Evolutionary conservation across 2,888 invertebrate genomes (phyloP).

Genomic region (Clunio marinus): DNA sequence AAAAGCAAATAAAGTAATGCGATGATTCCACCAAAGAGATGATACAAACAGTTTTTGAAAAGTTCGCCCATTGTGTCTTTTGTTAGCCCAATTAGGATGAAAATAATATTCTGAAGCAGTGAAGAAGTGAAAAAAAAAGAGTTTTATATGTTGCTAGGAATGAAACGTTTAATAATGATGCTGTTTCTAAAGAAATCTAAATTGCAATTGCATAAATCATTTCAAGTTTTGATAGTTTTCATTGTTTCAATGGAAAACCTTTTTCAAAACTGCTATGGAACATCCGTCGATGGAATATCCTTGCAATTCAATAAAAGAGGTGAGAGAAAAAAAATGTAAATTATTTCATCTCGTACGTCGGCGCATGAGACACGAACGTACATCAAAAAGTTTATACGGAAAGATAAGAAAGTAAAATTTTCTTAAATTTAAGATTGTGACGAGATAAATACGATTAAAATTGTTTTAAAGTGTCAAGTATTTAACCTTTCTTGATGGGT

Average conservation of each 20-base stretch:
- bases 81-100: background rate
- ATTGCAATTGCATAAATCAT: background rate
- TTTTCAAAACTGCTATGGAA: constrained; percentile 15
- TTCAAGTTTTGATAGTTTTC: background rate
- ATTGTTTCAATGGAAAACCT: background rate
- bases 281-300: constrained; percentile 28
- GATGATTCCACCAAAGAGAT: constrained; percentile 17
- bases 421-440: no score
- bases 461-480: no score
- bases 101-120: background rate
- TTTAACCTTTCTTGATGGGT: no score
- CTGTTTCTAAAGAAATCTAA: background rate
- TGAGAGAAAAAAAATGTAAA: background rate
- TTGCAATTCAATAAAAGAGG: constrained; percentile 34
- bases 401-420: background rate
- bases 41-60: constrained; percentile 12
- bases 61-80: constrained; percentile 3
- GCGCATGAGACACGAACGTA: constrained; percentile 2
- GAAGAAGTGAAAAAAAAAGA: background rate
- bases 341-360: constrained; percentile 9
- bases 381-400: background rate
- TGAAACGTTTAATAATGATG: background rate
- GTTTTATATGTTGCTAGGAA: background rate
- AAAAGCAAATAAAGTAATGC: background rate
- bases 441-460: no score